These are phyloP conservation scores for Myodes glareolus DNA, from an alignment of 2,113 vertebrate species.

Conservation along the genomic window DNA sequence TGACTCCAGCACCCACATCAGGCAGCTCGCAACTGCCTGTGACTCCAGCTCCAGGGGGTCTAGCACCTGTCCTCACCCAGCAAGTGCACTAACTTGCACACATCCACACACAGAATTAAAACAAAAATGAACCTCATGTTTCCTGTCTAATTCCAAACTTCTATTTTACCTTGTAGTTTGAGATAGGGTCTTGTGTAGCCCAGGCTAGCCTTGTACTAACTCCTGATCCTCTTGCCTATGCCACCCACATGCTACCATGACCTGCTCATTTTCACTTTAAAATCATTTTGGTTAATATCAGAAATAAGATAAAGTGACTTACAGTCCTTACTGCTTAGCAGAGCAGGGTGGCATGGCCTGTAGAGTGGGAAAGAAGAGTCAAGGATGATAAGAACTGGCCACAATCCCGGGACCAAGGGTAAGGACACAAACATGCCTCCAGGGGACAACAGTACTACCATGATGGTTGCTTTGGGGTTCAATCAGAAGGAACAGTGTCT, in stretches of 20 bases:
- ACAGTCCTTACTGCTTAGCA: background rate
- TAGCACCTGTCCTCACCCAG: background rate
- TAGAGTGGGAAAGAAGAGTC: background rate
- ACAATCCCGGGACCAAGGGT: background rate
- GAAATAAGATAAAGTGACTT: background rate
- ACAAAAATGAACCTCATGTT: background rate
- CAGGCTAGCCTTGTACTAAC: background rate
- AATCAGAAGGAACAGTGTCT: background rate
- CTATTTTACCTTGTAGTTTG: background rate
- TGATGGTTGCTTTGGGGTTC: background rate
- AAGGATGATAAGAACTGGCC: background rate
- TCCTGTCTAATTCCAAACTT: background rate
- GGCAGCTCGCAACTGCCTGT: background rate
- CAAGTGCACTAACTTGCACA: background rate
- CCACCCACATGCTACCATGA: too few species aligned
- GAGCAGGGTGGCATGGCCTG: background rate
- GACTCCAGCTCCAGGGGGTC: background rate
- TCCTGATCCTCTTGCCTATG: background rate
- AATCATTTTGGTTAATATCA: background rate
- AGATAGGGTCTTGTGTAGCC: background rate
- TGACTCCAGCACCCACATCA: background rate
- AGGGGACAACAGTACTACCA: background rate
- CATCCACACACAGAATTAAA: background rate
- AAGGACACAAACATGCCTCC: background rate
- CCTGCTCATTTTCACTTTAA: background rate